Percentiles rank a stretch among this genome's conserved stretches.
Conservation (phyloP, 1,140 invertebrate species). For the Glomeris maerens region DNA sequence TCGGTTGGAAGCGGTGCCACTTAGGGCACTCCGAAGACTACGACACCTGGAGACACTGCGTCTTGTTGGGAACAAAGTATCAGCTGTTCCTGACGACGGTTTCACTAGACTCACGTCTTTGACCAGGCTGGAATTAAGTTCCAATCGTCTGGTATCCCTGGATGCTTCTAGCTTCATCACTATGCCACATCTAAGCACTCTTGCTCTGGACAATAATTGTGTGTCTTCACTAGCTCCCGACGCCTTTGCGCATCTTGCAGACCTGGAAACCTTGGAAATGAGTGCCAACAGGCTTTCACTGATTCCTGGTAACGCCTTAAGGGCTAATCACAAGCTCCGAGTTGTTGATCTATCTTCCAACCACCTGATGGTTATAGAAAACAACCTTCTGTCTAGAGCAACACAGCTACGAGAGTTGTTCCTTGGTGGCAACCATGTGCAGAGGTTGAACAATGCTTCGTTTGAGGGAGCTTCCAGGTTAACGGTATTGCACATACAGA, state of each 20-base stretch:
- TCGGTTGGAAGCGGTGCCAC: constrained; percentile 62
- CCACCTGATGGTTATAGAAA: constrained; percentile 62
- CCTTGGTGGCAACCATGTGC: constrained; percentile 77
- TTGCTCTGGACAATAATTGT: constrained; percentile 69
- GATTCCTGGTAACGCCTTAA: constrained; percentile 42
- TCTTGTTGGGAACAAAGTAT: constrained; percentile 69
- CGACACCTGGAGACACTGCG: constrained; percentile 53
- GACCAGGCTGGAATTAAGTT: constrained; percentile 64
- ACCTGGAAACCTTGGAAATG: constrained; percentile 68
- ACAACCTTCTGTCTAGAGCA: constrained; percentile 59
- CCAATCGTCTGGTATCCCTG: constrained; percentile 63
- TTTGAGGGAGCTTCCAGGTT: constrained; percentile 61
- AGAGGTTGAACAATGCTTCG: constrained; percentile 62
- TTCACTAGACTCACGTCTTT: constrained; percentile 53
- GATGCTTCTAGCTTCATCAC: constrained; percentile 57
- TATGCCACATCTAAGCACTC: constrained; percentile 57
- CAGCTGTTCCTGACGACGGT: constrained; percentile 50
- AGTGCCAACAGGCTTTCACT: constrained; percentile 63
- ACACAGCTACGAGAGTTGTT: constrained; percentile 63
- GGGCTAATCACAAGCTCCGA: constrained; percentile 51
- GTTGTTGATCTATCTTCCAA: constrained; percentile 77
- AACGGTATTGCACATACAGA: constrained; percentile 68
- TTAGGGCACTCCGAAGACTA: constrained; percentile 56
- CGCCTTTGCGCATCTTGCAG: constrained; percentile 52
- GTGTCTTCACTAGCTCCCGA: constrained; percentile 60